Evolutionary conservation across 2,888 invertebrate genomes (phyloP).

Genomic region (Dryadula phaetusa): DNA sequence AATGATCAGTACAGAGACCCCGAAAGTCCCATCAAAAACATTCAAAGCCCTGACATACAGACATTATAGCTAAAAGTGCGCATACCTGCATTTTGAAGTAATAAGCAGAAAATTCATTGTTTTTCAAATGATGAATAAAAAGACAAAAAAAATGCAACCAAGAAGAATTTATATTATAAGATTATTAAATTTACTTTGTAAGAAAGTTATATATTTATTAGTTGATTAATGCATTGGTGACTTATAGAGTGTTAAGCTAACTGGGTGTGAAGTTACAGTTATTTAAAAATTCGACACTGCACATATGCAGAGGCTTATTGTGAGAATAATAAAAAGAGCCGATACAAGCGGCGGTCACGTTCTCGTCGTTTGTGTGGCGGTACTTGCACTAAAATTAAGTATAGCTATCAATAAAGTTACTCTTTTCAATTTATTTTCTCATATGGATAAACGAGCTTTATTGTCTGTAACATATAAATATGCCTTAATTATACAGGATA

Average conservation of each 20-base stretch:
- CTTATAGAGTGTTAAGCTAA: not conserved
- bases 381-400: conserved; percentile 34
- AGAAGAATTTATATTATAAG: too few relatives aligned
- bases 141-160: too few relatives aligned
- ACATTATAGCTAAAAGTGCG: too few relatives aligned
- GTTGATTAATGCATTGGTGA: not conserved
- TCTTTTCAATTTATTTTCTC: conserved; percentile 19
- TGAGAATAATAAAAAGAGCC: conserved; percentile 69
- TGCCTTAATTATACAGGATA: not conserved
- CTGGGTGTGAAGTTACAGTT: conserved; percentile 41
- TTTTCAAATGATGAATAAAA: too few relatives aligned
- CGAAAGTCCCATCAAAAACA: too few relatives aligned
- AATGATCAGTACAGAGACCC: too few relatives aligned
- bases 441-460: conserved; percentile 12
- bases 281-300: conserved; percentile 54
- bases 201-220: not conserved
- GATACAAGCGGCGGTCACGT: conserved; percentile 72
- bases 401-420: conserved; percentile 31
- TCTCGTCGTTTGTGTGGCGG: conserved; percentile 62
- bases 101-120: too few relatives aligned
- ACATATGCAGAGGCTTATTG: conserved; percentile 57
- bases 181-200: too few relatives aligned
- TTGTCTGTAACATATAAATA: conserved; percentile 7
- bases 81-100: too few relatives aligned
- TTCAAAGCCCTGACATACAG: too few relatives aligned